Evolutionary conservation across 2,113 vertebrate species (phyloP).

Genomic region (Heterotilapia buettikoferi): DNA sequence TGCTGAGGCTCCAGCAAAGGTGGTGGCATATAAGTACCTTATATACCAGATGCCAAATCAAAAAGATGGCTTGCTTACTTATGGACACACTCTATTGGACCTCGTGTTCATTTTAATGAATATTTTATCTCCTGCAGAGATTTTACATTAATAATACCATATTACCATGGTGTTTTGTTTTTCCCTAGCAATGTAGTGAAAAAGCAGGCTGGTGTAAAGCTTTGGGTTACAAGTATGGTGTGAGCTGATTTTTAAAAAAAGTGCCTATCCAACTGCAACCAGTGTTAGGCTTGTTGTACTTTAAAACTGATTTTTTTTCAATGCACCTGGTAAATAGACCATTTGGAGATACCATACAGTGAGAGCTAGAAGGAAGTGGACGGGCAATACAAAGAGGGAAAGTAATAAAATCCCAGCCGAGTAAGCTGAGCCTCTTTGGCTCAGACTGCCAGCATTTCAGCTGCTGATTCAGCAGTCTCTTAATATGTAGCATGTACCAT

Average conservation of each 20-base stretch:
- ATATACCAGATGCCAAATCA: background rate
- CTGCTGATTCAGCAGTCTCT: slow-evolving; percentile 1
- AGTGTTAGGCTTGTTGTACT: background rate
- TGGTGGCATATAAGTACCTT: background rate
- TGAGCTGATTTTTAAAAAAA: background rate
- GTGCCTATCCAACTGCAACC: background rate
- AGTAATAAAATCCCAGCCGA: background rate
- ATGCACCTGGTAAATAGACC: background rate
- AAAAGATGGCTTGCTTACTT: background rate
- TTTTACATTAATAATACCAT: slow-evolving; percentile 13
- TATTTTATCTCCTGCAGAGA: slow-evolving; percentile 6
- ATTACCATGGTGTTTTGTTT: background rate
- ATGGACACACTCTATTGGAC: background rate
- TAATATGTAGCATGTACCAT: background rate
- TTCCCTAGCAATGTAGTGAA: background rate
- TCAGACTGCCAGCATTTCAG: background rate
- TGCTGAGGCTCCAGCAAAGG: background rate
- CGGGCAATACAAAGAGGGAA: background rate
- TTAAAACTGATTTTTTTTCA: background rate
- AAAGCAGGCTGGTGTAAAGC: background rate
- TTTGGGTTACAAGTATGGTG: background rate
- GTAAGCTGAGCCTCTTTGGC: background rate
- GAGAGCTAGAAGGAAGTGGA: background rate
- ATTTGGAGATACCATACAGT: background rate
- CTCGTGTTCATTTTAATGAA: slow-evolving; percentile 8